phyloP scores from a whole-genome alignment of 1,140 invertebrate species.

The Tetramorium parvispinum region DNA sequence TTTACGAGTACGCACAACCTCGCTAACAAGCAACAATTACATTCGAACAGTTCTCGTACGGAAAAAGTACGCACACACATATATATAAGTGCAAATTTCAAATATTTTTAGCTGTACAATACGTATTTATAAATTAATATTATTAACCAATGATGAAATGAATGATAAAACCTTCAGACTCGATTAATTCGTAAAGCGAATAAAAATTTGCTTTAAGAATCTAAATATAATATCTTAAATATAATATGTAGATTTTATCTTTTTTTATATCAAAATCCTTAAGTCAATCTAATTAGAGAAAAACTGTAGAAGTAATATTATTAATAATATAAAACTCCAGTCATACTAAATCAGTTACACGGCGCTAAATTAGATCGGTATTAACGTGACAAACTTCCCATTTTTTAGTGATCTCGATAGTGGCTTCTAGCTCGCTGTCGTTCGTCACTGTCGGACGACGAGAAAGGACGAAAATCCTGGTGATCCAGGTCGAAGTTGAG shows the following conservation, averaged over 20 bases:
- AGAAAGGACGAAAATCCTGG: constrained; percentile 51
- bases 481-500: constrained; percentile 23
- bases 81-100: neutral
- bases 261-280: neutral
- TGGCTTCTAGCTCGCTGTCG: constrained; percentile 14
- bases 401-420: constrained; percentile 49
- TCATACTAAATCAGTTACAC: constrained; percentile 45
- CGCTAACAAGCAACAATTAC: constrained; percentile 51
- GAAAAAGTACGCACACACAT: neutral
- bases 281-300: neutral
- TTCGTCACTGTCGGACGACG: constrained; percentile 46
- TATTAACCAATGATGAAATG: neutral
- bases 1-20: constrained; percentile 34
- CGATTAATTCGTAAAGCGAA: neutral
- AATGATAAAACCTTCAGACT: neutral
- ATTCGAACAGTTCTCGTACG: neutral
- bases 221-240: neutral
- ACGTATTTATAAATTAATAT: constrained; percentile 15
- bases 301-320: neutral
- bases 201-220: neutral
- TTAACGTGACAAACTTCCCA: constrained; percentile 51
- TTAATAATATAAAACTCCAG: neutral
- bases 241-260: neutral
- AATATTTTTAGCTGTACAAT: neutral
- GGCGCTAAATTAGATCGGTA: constrained; percentile 49